Evolutionary conservation across 2,113 vertebrate genomes (phyloP), one percentile per base, ranked within the genome.

Genomic region (Spermophilus dauricus): DNA sequence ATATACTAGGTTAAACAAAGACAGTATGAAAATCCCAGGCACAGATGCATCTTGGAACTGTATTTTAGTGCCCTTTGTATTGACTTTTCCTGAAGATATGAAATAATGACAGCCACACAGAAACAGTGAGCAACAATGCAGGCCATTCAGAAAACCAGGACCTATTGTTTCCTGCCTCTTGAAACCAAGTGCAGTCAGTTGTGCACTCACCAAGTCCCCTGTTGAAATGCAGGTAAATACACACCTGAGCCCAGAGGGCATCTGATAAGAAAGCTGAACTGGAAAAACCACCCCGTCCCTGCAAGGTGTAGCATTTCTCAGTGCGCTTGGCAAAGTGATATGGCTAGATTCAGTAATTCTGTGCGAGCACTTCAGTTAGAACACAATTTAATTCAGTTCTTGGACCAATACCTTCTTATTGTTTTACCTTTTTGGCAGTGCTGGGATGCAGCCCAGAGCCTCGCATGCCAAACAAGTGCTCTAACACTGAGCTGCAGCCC

Each of bases 181-280:
- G 58, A 67, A 67, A 28, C 16, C 48, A 81, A 67, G 82, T 2
- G 4, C 32, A 42, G 32, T 0, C 32, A 42, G 32, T 0, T 12
- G 18, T 9, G 32, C 45, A 34, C 73, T 86, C 28, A 81, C 80
- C 1, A 22, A 34, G 73, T 1, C 18, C 53, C 72, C 26, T n/a
- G 10, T 0, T 17, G 70, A 94, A 95, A 86, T 1, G n/a, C 53
- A 65, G n/a, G 32, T 3, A 45, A 42, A 45, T 13, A 39, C 2
- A 61, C 18, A 34, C 37, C 13, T 1, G 22, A 86, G 83, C 84
- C 0, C 4, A n/a, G 11, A 45, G 32, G 37, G 51, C 28, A 94
- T 26, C 70, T 85, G 93, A 69, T 83, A 90, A 95, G 81, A 84
- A 73, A 67, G 51, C 37, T 37, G 34, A 86, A 70, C 73, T 82